Conservation (phyloP, 2,888 invertebrate genomes). For the Chrysina gloriosa region DNA sequence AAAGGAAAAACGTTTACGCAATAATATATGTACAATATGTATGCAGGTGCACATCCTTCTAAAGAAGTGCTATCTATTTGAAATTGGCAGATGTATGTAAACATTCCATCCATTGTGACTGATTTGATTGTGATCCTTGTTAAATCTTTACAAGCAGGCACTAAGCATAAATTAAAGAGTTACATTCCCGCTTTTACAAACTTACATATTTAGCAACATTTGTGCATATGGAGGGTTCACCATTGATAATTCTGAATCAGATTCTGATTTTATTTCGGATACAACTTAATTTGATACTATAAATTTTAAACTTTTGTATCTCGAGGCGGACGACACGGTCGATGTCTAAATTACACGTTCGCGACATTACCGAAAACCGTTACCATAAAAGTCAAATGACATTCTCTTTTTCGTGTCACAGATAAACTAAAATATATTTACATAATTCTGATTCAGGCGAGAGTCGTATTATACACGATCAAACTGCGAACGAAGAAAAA, state of each 20-base stretch:
- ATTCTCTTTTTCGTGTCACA: conserved; percentile 6
- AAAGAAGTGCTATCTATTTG: no score
- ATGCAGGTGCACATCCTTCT: no score
- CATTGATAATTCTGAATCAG: conserved; percentile 47
- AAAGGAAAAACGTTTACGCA: no score
- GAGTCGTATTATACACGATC: neutral
- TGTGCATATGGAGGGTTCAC: conserved; percentile 44
- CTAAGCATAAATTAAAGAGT: conserved; percentile 33
- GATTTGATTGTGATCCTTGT: neutral
- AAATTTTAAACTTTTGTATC: conserved; percentile 41
- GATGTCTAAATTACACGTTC: conserved; percentile 29
- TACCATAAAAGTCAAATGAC: conserved; percentile 23
- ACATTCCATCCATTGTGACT: no score
- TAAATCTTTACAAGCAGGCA: conserved; percentile 13
- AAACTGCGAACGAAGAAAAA: no score
- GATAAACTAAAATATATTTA: conserved; percentile 19
- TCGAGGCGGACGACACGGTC: conserved; percentile 13
- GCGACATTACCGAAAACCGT: conserved; percentile 25
- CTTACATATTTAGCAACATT: conserved; percentile 44
- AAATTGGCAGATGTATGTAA: no score
- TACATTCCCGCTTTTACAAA: conserved; percentile 35
- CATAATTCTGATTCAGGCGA: neutral
- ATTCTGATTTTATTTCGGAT: conserved; percentile 46
- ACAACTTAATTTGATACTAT: conserved; percentile 49
- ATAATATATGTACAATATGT: no score